Evolutionary conservation across 1,140 invertebrate genomes (phyloP), one percentile per base, ranked within the genome.

Genomic region (Patella vulgata): DNA sequence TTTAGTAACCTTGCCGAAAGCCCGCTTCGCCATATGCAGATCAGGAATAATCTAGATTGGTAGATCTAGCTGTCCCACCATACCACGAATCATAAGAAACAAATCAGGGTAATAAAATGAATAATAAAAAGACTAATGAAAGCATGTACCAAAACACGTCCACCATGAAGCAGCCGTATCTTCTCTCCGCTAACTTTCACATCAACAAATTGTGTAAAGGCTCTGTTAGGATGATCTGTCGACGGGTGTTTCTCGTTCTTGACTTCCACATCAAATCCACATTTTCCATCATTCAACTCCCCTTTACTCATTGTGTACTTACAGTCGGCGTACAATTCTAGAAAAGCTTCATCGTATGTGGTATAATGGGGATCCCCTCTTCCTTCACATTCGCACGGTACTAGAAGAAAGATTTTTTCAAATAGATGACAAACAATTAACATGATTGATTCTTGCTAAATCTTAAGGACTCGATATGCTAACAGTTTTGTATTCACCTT

Each of bases 351-450:
- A 72, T 97, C 95, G 74, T 95, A 97, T 6, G 93, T 95, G 66
- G 91, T 90, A 78, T 95, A 96, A 75, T 96, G 93, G 0, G 94
- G 93, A 82, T 96, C 93, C 0, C 94, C 94, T 74, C 93, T 96
- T 0, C 95, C 93, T 0, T 91, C 92, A 79, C 94, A 96, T 0
- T 92, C 19, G 33, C 63, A 65, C 0, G 33, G 50, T 17, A 23
- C 66, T 54, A 17, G 51, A 42, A 44, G 6, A 52, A 27, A 40
- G 36, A 51, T 21, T 17, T 51, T 23, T 47, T 9, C 14, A 40
- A 40, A n/a, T 40, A 9, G 39, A n/a, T n/a, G n/a, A n/a, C n/a
- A n/a, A n/a, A n/a, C n/a, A n/a, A n/a, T n/a, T n/a, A n/a, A n/a
- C n/a, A n/a, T n/a, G n/a, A n/a, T n/a, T n/a, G n/a, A n/a, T n/a